A percentile compares a stretch with the other conserved stretches of the same genome.
phyloP scores from a whole-genome alignment of 2,888 invertebrate species.

The Meiosimyza platycephala region DNA sequence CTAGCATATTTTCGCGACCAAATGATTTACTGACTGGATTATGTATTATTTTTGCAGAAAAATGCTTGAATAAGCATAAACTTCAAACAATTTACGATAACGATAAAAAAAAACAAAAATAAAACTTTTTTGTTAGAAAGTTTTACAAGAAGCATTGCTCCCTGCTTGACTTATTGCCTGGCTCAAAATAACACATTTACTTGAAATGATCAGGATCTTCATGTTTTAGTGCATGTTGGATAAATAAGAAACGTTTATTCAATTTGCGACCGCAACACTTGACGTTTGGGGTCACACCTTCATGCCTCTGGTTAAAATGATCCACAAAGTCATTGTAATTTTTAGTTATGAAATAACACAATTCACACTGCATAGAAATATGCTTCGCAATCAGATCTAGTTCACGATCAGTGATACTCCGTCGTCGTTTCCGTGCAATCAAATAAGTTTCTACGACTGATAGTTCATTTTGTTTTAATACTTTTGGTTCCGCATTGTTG shows the following conservation, averaged over 20 bases:
- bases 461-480: too few relatives aligned
- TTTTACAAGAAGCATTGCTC: too few relatives aligned
- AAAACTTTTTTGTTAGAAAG: too few relatives aligned
- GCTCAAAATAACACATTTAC: constrained; percentile 47
- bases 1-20: too few relatives aligned
- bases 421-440: constrained; percentile 42
- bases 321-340: constrained; percentile 59
- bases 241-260: constrained; percentile 60
- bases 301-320: constrained; percentile 61
- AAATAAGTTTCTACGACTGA: too few relatives aligned
- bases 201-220: constrained; percentile 65
- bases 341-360: constrained; percentile 57
- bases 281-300: constrained; percentile 56
- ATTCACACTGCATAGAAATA: constrained; percentile 63
- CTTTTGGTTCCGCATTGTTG: too few relatives aligned
- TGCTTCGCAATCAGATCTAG: constrained; percentile 60
- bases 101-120: too few relatives aligned
- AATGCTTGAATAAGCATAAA: too few relatives aligned
- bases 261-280: constrained; percentile 64
- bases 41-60: too few relatives aligned
- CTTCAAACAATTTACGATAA: too few relatives aligned
- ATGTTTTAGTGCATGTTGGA: constrained; percentile 65
- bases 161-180: too few relatives aligned
- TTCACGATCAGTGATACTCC: constrained; percentile 54
- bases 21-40: too few relatives aligned